These are phyloP conservation scores for Pao palembangensis DNA, from an alignment of 2,113 vertebrate species.

Conservation along the genomic window DNA sequence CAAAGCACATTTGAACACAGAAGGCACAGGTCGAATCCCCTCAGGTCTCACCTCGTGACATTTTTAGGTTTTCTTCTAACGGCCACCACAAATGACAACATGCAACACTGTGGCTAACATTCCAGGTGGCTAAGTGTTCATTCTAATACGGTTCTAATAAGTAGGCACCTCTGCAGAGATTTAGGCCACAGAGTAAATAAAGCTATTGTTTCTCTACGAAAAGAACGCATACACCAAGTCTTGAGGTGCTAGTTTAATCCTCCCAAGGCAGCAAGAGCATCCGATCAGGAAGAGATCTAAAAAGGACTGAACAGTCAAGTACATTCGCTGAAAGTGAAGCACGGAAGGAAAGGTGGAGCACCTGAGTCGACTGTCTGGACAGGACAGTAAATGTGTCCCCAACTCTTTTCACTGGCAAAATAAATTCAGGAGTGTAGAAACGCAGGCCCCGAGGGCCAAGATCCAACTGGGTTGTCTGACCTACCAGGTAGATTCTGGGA, in stretches of 20 bases:
- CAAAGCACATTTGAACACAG: conserved; percentile 15
- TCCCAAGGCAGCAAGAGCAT: conserved; percentile 12
- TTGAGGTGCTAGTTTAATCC: conserved; percentile 8
- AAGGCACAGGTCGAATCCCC: conserved; percentile 63
- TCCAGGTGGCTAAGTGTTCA: conserved; percentile 33
- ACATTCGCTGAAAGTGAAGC: conserved; percentile 42
- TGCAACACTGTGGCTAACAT: conserved; percentile 54
- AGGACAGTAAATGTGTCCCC: conserved; percentile 7
- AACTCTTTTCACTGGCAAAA: conserved; percentile 35
- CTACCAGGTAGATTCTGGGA: no score
- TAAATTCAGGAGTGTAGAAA: not conserved
- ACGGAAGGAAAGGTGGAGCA: conserved; percentile 51
- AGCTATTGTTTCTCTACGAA: conserved; percentile 21
- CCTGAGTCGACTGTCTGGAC: conserved; percentile 61
- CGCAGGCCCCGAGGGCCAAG: no score
- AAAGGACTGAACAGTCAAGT: conserved; percentile 18
- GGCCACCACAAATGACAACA: conserved; percentile 52
- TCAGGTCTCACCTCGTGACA: conserved; percentile 37
- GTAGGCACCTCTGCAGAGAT: conserved; percentile 16
- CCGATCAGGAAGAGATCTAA: conserved; percentile 23
- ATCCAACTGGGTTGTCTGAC: no score
- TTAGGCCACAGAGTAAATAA: conserved; percentile 23
- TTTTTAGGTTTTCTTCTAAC: conserved; percentile 5
- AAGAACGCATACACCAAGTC: conserved; percentile 18
- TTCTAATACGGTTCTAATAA: conserved; percentile 37